Evolutionary conservation across 1,140 invertebrate genomes (phyloP).

Genomic region (Camponotus pennsylvanicus): DNA sequence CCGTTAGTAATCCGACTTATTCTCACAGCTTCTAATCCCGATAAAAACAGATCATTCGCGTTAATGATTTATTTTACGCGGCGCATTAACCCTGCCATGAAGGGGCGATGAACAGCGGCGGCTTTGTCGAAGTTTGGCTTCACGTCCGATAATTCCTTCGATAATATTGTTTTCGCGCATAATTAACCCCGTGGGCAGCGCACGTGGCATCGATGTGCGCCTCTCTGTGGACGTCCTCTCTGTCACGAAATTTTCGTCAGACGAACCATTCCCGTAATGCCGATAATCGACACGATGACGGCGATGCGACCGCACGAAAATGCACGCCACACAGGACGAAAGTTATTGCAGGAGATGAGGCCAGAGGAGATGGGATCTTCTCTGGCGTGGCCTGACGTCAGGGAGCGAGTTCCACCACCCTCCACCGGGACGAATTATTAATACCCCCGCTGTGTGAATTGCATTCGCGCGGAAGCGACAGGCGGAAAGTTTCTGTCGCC

Average conservation of each 20-base stretch:
- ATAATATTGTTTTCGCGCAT: conserved; percentile 77
- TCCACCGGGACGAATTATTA: conserved; percentile 51
- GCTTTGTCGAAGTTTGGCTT: conserved; percentile 67
- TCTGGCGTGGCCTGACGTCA: not conserved
- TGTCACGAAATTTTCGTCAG: conserved; percentile 67
- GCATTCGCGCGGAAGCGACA: conserved; percentile 42
- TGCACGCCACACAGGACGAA: conserved; percentile 32
- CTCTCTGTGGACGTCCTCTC: conserved; percentile 27
- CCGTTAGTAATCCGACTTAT: not conserved
- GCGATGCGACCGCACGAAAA: conserved; percentile 50
- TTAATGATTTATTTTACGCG: conserved; percentile 67
- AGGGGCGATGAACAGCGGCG: conserved; percentile 38
- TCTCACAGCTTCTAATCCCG: not conserved
- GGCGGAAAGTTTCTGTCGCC: conserved; percentile 58
- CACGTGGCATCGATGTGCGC: conserved; percentile 19
- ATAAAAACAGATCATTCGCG: conserved; percentile 57
- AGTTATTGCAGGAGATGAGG: not conserved
- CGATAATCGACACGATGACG: conserved; percentile 61
- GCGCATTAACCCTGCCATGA: conserved; percentile 61
- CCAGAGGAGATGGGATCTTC: not conserved
- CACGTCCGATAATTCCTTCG: conserved; percentile 75
- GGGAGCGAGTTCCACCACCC: not conserved
- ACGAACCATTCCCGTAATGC: conserved; percentile 56
- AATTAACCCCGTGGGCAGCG: conserved; percentile 71
- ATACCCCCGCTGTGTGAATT: conserved; percentile 11